Conservation (phyloP, 2,113 vertebrate species). For the Syrmaticus mikado region DNA sequence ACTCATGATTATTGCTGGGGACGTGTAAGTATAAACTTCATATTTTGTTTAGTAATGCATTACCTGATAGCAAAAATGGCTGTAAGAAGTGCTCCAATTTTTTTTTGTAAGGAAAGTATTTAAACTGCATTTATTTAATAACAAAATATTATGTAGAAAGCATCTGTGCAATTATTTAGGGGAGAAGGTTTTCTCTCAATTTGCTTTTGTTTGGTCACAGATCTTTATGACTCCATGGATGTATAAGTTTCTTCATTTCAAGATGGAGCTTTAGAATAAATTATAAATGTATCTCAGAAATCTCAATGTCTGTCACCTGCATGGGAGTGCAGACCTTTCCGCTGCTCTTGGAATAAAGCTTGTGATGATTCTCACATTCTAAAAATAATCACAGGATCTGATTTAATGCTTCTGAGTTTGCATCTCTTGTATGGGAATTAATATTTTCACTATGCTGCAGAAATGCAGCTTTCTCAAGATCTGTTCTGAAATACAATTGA, state of each 20-base stretch:
- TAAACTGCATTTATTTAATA: not conserved
- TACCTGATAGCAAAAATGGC: not conserved
- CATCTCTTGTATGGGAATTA: not conserved
- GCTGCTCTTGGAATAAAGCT: not conserved
- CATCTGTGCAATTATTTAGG: conserved; percentile 6
- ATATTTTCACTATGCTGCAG: not conserved
- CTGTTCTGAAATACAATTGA: not conserved
- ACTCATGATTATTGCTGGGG: not conserved
- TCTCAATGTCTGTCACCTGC: not conserved
- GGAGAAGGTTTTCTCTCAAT: conserved; percentile 21
- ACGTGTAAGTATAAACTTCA: not conserved
- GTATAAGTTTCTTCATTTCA: rapidly evolving
- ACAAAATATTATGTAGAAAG: not conserved
- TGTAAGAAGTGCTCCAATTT: not conserved
- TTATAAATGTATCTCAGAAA: rapidly evolving
- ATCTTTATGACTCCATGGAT: not conserved
- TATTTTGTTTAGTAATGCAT: not conserved
- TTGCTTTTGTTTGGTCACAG: conserved; percentile 6
- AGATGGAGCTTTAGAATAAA: not conserved
- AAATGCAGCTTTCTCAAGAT: not conserved
- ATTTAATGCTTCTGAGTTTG: not conserved
- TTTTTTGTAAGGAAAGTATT: not conserved
- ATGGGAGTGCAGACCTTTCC: not conserved
- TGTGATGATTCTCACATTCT: not conserved
- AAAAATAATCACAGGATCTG: not conserved